Evolutionary conservation across 2,113 vertebrate species (phyloP).

Genomic region (Aphelocoma coerulescens): DNA sequence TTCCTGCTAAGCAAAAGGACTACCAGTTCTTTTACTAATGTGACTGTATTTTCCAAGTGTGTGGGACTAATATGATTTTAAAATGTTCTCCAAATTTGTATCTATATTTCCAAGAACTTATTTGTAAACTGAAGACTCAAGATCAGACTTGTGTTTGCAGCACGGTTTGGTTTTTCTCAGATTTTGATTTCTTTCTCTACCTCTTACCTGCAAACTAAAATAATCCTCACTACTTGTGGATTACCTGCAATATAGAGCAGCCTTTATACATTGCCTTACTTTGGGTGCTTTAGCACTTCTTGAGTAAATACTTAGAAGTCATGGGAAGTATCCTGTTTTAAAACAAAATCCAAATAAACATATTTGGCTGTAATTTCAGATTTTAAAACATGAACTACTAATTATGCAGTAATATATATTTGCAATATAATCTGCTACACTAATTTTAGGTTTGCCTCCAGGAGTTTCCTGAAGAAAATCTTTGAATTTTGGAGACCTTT

Average conservation of each 20-base stretch:
- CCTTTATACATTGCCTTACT: neutral
- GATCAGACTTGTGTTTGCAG: neutral
- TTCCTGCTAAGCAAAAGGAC: neutral
- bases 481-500: neutral
- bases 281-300: neutral
- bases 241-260: neutral
- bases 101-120: neutral
- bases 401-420: neutral
- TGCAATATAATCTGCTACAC: neutral
- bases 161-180: rapidly evolving
- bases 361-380: neutral
- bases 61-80: neutral
- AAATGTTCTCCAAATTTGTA: neutral
- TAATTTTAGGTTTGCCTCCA: neutral
- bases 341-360: neutral
- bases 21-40: neutral
- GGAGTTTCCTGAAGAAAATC: neutral
- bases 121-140: neutral
- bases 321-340: neutral
- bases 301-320: neutral
- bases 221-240: neutral
- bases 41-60: neutral
- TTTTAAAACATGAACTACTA: neutral
- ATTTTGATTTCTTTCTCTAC: neutral
- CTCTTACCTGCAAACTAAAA: neutral